Percentiles rank a stretch among this genome's conserved stretches.
phyloP scores from a whole-genome alignment of 2,888 invertebrate genomes.

The Bruchidius siliquastri region DNA sequence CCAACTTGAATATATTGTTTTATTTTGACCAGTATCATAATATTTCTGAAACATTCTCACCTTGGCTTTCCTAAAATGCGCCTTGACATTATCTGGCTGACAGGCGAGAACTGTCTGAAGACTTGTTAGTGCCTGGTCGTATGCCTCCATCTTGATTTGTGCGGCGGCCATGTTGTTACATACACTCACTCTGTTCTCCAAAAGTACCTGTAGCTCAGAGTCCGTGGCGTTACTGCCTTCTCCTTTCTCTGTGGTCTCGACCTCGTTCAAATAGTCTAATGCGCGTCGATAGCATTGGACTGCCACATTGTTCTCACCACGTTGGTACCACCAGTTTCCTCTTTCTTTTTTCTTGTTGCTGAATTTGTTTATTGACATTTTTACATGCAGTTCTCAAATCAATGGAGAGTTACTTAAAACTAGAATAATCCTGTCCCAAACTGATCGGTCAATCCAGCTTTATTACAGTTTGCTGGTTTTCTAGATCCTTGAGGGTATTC shows the following conservation, averaged over 20 bases:
- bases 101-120: slow-evolving; percentile 77
- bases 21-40: no score
- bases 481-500: no score
- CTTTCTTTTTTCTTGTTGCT: slow-evolving; percentile 74
- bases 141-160: slow-evolving; percentile 82
- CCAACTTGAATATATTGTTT: no score
- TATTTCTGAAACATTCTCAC: slow-evolving; percentile 44
- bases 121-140: slow-evolving; percentile 78
- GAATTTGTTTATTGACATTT: slow-evolving; percentile 9
- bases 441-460: no score
- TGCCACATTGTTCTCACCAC: slow-evolving; percentile 75
- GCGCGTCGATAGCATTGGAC: slow-evolving; percentile 85
- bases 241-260: slow-evolving; percentile 41
- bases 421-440: no score
- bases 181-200: slow-evolving; percentile 78
- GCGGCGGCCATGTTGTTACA: slow-evolving; percentile 91
- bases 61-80: slow-evolving; percentile 80
- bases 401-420: no score
- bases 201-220: slow-evolving; percentile 58
- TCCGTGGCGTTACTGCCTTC: slow-evolving; percentile 46
- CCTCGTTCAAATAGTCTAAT: slow-evolving; percentile 73
- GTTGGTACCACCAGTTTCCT: slow-evolving; percentile 87
- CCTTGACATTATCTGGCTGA: slow-evolving; percentile 87
- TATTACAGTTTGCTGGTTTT: no score
- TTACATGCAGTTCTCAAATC: no score